phyloP scores from a whole-genome alignment of 2,888 invertebrate species.

The Erannis defoliaria region DNA sequence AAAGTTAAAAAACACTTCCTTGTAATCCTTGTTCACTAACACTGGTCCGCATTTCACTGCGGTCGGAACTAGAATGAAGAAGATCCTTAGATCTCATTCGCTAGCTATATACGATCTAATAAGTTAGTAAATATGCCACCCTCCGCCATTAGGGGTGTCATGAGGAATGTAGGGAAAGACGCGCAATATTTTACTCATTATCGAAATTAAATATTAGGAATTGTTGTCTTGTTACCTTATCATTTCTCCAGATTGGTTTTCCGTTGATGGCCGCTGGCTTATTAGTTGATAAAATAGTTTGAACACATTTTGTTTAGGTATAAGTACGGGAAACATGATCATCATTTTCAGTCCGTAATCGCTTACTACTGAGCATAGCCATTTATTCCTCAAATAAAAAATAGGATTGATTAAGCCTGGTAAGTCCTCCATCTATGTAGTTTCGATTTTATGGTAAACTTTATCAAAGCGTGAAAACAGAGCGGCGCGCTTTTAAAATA shows the following conservation, averaged over 20 bases:
- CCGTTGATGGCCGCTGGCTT: too few relatives aligned
- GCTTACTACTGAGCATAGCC: too few relatives aligned
- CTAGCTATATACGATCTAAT: slow-evolving; percentile 24
- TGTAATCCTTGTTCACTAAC: not conserved
- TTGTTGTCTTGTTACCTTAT: not conserved
- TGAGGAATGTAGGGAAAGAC: slow-evolving; percentile 5
- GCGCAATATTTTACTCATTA: not conserved
- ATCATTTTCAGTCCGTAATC: too few relatives aligned
- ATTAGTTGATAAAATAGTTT: not conserved
- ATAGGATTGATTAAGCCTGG: too few relatives aligned
- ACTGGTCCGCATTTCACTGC: slow-evolving; percentile 17
- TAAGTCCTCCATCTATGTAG: too few relatives aligned
- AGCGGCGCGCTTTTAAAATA: too few relatives aligned
- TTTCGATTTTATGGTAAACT: too few relatives aligned
- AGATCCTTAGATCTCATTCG: not conserved
- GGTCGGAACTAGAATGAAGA: slow-evolving; percentile 19
- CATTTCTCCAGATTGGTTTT: too few relatives aligned
- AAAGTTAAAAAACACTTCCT: not conserved
- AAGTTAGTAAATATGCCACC: slow-evolving; percentile 37
- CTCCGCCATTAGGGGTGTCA: slow-evolving; percentile 20
- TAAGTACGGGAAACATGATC: too few relatives aligned
- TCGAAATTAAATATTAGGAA: not conserved
- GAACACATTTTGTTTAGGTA: too few relatives aligned
- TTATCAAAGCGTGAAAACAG: too few relatives aligned
- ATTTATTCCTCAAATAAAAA: too few relatives aligned